These are phyloP conservation scores for Potamarius usumacintae DNA, from an alignment of 2,113 vertebrate genomes.

Conservation along the genomic window DNA sequence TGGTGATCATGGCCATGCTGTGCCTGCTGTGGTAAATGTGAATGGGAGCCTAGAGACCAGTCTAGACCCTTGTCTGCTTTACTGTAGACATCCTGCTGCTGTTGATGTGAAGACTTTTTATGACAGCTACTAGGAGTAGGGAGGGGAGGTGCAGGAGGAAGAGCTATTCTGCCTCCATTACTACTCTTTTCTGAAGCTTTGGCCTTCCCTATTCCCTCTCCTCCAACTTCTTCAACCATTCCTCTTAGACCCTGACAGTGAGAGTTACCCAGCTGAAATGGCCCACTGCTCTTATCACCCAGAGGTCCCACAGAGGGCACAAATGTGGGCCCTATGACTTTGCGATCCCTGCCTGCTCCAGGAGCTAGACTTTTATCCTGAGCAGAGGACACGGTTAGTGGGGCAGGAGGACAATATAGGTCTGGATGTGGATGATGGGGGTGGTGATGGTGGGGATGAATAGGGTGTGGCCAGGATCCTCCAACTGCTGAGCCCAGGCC, in stretches of 20 bases:
- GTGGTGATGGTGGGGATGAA: constrained; percentile 61
- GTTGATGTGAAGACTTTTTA: constrained; percentile 69
- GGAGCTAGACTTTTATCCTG: constrained; percentile 75
- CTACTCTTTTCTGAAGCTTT: constrained; percentile 47
- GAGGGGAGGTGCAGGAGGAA: constrained; percentile 51
- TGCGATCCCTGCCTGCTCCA: constrained; percentile 73
- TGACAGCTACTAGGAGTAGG: constrained; percentile 69
- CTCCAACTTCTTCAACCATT: constrained; percentile 63
- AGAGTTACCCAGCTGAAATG: constrained; percentile 74
- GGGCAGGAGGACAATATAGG: constrained; percentile 80
- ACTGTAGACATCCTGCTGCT: constrained; percentile 73
- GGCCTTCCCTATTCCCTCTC: constrained; percentile 60
- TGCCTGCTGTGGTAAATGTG: constrained; percentile 44
- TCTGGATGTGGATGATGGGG: constrained; percentile 77
- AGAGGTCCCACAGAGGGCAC: constrained; percentile 88
- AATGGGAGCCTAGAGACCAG: constrained; percentile 69
- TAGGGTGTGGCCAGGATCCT: constrained; percentile 80
- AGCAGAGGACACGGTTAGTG: constrained; percentile 69
- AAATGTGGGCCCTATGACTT: constrained; percentile 83
- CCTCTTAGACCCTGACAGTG: constrained; percentile 74
- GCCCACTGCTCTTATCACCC: constrained; percentile 77
- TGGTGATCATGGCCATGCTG: constrained; percentile 57
- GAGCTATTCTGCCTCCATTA: constrained; percentile 52
- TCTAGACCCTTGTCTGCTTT: constrained; percentile 82
- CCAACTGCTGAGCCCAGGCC: constrained; percentile 77